Conservation (phyloP, 2,888 invertebrate species). For the Polydrusus tereticollis region DNA sequence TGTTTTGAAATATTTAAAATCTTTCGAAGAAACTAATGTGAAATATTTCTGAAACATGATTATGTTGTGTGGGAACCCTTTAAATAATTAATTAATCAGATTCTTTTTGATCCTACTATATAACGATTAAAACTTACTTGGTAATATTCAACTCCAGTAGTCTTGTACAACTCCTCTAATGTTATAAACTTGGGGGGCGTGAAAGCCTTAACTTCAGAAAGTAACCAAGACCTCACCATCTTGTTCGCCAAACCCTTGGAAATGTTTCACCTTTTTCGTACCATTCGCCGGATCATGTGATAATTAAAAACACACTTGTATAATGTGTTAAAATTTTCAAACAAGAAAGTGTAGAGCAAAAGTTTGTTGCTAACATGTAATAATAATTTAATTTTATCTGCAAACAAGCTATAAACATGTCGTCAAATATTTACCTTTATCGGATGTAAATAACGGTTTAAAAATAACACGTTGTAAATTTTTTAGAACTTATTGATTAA, state of each 20-base stretch:
- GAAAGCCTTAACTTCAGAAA: slow-evolving; percentile 80
- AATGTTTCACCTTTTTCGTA: not conserved
- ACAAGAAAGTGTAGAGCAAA: not conserved
- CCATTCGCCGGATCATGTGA: slow-evolving; percentile 38
- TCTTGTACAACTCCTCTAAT: slow-evolving; percentile 74
- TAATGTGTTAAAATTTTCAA: not conserved
- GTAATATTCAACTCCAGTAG: slow-evolving; percentile 87
- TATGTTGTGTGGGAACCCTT: too few species aligned
- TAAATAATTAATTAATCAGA: too few species aligned
- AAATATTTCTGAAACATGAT: too few species aligned
- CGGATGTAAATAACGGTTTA: slow-evolving; percentile 5
- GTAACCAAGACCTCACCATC: slow-evolving; percentile 89
- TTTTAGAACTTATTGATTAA: slow-evolving; percentile 8
- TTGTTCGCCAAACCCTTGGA: slow-evolving; percentile 39
- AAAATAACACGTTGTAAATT: slow-evolving; percentile 12
- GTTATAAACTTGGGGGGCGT: slow-evolving; percentile 78
- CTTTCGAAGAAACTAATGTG: too few species aligned
- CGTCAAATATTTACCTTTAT: slow-evolving; percentile 27
- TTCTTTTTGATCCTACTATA: not conserved
- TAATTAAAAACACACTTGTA: slow-evolving; percentile 6
- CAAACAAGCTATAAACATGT: slow-evolving; percentile 27
- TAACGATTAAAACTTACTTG: slow-evolving; percentile 70
- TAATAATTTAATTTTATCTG: slow-evolving; percentile 20
- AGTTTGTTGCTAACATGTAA: slow-evolving; percentile 5
- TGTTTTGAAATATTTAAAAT: too few species aligned